Evolutionary conservation across 2,113 vertebrate genomes (phyloP), one percentile per base, ranked within the genome.

Genomic region (Polypterus senegalus): DNA sequence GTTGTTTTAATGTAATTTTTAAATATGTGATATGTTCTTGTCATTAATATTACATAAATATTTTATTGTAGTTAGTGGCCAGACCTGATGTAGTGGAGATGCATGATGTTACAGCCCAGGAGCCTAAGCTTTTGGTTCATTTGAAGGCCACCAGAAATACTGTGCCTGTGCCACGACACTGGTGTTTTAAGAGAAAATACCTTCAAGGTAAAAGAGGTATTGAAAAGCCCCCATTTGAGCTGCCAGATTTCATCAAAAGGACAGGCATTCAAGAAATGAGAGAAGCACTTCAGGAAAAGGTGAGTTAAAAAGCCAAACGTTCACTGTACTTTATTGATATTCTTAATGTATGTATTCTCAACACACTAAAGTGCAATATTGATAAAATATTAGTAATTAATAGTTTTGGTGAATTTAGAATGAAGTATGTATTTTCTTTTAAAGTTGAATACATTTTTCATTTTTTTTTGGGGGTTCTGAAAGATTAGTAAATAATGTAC

Each of bases 191-290:
- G 64, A 78, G 86, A 63, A 88, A 88, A 53, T 88, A 88, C 60
- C 81, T 97, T 54, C 93, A 97, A 77, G 92, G 93, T 61, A 97
- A 97, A 71, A 81, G 94, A 5, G 93, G 94, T 11, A 97, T 97
- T 0, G 93, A 97, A 75, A 97, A 97, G 67, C 92, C 92, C 0
- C 94, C 93, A 0, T 97, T 97, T 3, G 86, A 95, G 77, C 83
- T 97, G 57, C 93, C 92, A 0, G 91, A 96, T 62, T 97, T 97
- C 75, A 97, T 95, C 82, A 90, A 86, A 69, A 86, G 90, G 52
- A 97, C 91, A 0, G 92, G 94, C 4, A 95, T 97, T 79, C 92
- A 95, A 81, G 93, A 97, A 81, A 97, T 97, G 93, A 83, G 91
- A 9, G 91, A 97, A 74, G 93, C 90, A 0, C 80, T 97, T 67